phyloP scores from a whole-genome alignment of 2,797 vertebrate genomes.

The Columba guinea region DNA sequence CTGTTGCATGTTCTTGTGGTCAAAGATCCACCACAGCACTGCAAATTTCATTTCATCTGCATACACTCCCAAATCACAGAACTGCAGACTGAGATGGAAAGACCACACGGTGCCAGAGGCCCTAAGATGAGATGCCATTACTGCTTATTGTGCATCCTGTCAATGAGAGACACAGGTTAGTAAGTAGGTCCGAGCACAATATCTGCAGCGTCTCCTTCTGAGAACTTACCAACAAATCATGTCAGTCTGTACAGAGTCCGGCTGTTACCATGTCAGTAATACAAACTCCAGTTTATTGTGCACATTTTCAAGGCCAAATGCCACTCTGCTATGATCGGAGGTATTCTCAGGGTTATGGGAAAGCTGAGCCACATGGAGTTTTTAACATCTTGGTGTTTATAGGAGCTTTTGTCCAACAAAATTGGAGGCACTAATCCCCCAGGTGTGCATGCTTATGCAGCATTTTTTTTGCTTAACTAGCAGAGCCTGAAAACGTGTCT shows the following conservation, averaged over 20 bases:
- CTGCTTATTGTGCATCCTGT: background rate
- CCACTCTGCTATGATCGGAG: background rate
- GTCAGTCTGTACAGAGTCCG: background rate
- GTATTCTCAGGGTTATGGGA: background rate
- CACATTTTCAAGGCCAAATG: background rate
- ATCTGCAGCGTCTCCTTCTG: background rate
- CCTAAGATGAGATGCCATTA: background rate
- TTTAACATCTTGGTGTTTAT: background rate
- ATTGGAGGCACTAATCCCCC: background rate
- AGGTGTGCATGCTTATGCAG: background rate
- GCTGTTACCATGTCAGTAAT: background rate
- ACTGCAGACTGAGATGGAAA: background rate
- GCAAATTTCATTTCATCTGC: background rate
- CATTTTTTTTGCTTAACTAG: background rate
- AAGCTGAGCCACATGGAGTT: background rate
- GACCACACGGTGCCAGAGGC: background rate
- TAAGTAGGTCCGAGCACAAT: background rate
- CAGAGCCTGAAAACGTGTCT: background rate
- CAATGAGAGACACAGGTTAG: background rate
- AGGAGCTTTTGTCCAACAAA: background rate
- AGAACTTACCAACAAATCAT: background rate
- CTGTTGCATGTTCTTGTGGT: background rate
- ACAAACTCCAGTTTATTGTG: background rate
- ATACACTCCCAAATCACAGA: background rate
- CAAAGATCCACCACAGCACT: background rate